Evolutionary conservation across 1,140 invertebrate genomes (phyloP), one percentile per base, ranked within the genome.

Genomic region (Pachyrhynchus sulphureomaculatus): DNA sequence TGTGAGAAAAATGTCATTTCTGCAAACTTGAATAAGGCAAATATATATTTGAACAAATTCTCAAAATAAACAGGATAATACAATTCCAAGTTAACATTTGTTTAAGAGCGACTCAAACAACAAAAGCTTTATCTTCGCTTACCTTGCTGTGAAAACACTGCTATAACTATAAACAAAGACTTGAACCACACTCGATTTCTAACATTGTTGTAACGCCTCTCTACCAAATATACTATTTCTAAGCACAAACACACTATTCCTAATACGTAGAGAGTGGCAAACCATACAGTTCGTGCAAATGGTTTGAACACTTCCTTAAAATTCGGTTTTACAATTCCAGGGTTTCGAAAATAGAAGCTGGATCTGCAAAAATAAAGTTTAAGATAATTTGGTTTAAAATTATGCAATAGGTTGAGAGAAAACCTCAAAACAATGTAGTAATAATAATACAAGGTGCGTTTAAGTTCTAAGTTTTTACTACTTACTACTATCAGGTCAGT

Each of bases 351-450:
- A 21, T 69, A 64, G 49, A 68, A 71, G 24, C 20, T 2, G 4
- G 42, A 45, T 32, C 67, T 70, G 21, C 65, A 65, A 41, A 68
- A 72, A 29, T 49, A 58, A 8, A 64, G 51, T 53, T 68, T 72
- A 49, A 41, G 62, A 65, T 44, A 48, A 10, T n/a, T 33, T 9
- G 8, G 2, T 36, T 52, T 29, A 5, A 4, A 2, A 9, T 29
- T 55, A 13, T 33, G 1, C 10, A 10, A 9, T 12, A 34, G 12
- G 29, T 3, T 2, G 13, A 13, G 20, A 32, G 12, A 10, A 17
- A 29, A 13, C n/a, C 23, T 32, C 18, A 24, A 33, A 34, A 18
- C 6, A 17, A 2, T 21, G 24, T 29, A 2, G 13, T 2, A 42
- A 17, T 37, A 8, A 20, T 20, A 13, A 13, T 24, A 56, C 9